phyloP scores from a whole-genome alignment of 2,888 invertebrate species.

The Amiota mariae region DNA sequence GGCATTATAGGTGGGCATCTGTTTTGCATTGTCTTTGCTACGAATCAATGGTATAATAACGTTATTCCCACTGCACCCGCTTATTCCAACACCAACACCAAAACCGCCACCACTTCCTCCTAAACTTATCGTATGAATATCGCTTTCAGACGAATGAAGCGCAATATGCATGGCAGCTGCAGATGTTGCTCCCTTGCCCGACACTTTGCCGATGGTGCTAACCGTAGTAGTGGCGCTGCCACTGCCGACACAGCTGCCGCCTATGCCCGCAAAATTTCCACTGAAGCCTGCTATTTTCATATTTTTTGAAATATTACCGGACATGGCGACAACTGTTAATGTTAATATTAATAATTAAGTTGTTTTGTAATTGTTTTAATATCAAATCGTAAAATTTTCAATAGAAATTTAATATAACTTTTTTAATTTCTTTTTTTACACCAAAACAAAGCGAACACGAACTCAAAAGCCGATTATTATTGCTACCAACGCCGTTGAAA shows the following conservation, averaged over 20 bases:
- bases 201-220: background rate
- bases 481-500: background rate
- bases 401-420: no score
- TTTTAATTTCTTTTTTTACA: no score
- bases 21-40: constrained; percentile 80
- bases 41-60: constrained; percentile 79
- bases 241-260: background rate
- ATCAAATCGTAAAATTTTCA: no score
- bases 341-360: no score
- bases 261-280: constrained; percentile 12
- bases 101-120: constrained; percentile 14
- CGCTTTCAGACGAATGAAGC: background rate
- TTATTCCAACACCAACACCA: constrained; percentile 28
- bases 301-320: constrained; percentile 3
- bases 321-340: background rate
- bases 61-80: constrained; percentile 38
- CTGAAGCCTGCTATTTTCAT: background rate
- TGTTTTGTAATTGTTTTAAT: no score
- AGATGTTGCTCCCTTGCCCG: background rate
- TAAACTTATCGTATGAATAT: constrained; percentile 22
- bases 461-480: background rate
- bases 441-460: no score
- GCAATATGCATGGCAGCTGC: background rate
- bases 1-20: constrained; percentile 80
- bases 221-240: no score